Conservation (phyloP, 2,888 invertebrate genomes). For the Agrochola circellaris region DNA sequence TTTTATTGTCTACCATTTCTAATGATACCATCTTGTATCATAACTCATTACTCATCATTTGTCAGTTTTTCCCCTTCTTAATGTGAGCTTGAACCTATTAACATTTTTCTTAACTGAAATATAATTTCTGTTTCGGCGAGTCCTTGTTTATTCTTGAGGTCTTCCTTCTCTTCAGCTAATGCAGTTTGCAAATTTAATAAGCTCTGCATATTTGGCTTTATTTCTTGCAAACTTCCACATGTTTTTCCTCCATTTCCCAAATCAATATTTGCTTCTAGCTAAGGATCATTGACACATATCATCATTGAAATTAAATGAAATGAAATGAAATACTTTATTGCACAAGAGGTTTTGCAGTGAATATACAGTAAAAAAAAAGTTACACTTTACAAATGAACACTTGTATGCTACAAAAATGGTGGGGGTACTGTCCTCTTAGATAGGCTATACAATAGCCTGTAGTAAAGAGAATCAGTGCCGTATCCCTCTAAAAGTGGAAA, state of each 20-base stretch:
- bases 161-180: background rate
- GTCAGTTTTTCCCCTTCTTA: background rate
- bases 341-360: too few species aligned
- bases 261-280: background rate
- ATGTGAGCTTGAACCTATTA: background rate
- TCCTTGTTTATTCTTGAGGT: background rate
- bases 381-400: too few species aligned
- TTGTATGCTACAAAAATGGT: too few species aligned
- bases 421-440: too few species aligned
- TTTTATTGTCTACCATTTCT: constrained; percentile 4
- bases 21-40: constrained; percentile 1
- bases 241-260: background rate
- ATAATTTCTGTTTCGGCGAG: too few species aligned
- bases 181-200: background rate
- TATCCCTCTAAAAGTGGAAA: too few species aligned
- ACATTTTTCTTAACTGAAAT: background rate
- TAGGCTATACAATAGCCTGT: too few species aligned
- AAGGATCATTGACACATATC: background rate
- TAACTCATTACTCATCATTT: background rate
- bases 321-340: too few species aligned
- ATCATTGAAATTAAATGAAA: too few species aligned
- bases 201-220: background rate
- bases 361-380: too few species aligned
- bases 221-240: background rate
- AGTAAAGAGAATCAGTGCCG: too few species aligned